Base-by-base conservation (phyloP, 1,140 invertebrate species). In the Drosophila ironensis region DNA sequence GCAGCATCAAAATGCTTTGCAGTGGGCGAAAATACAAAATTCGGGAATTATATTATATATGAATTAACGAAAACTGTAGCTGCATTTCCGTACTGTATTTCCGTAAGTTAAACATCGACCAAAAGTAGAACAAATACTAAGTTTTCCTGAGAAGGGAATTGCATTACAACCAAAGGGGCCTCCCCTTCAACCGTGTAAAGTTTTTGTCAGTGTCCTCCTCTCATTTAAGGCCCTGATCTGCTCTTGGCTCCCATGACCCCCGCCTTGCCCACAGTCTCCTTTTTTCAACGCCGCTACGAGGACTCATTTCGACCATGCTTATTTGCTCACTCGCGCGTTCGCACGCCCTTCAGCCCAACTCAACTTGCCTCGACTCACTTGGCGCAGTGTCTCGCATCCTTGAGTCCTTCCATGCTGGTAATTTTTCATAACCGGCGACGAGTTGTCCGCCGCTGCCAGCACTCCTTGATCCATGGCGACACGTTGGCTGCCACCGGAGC, bases 361-460 rank as follows among this genome's bases (percentile, higher is more conserved):
- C 37, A 12, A 9, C 40, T 42, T 28, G 24, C 28, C 40, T 41
- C 24, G 41, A 44, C 41, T 59, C 64, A 70, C 52, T 70, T 69
- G 64, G 46, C 67, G 37, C 51, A 41, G 52, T 46, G 66, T 70
- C 67, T 46, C 33, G 46, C 38, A 42, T 38, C 54, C 40, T 72
- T 60, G 54, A 42, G 53, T 73, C 53, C 56, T 56, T 77, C 72
- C 73, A 52, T 60, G 47, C 73, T 66, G 59, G 80, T 57, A 73
- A 84, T 82, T 84, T 84, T 82, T 86, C 80, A 84, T 86, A 78
- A 86, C 40, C 59, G 80, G 41, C 53, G 75, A 54, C 74, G 40
- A 60, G 68, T 69, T 60, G 66, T 59, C 68, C 67, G 48, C 51
- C 56, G 33, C 41, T 38, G 42, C 45, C 67, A 51, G 44, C 35